Evolutionary conservation across 2,797 vertebrate genomes (phyloP), one percentile per base, ranked within the genome.

Genomic region (Malurus splendens): DNA sequence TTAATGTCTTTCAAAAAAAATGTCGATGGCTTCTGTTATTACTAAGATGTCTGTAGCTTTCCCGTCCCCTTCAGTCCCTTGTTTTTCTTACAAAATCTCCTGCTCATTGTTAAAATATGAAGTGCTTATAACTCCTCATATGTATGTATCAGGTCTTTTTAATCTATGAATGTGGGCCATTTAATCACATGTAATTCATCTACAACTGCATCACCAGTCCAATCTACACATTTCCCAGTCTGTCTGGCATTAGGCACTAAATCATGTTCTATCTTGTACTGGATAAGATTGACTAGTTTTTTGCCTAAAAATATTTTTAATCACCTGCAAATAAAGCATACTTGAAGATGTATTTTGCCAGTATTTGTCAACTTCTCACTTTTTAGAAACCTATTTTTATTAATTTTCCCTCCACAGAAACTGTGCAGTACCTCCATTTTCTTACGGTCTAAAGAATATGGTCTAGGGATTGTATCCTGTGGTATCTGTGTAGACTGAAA

Each of bases 251-350:
- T 86, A 60, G 66, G 82, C 66, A 82, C 38, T 80, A 70, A 87
- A 83, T 56, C 52, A 57, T 47, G 13, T 81, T 85, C 62, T 39
- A 27, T 85, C 72, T 82, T 80, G 55, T 82, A 61, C n/a, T 76
- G 54, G 44, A 45, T 84, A 70, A 93, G 52, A 87, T 18, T 78
- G 60, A 73, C 38, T 89, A 91, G 39, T 22, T 94, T 93, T 92
- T 93, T 90, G 61, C 70, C 75, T 80, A 84, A 85, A 90, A 74
- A 38, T 79, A 36, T 94, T 93, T 93, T 86, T 84, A 91, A 86
- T 84, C 81, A 88, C 41, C 65, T 92, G 81, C 84, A 85, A 94
- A 96, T 88, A 94, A 95, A 94, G 86, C 78, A 77, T 89, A 90
- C 86, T 85, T 90, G 86, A 93, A 90, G 88, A 82, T 57, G 61